Conservation (phyloP, 2,888 invertebrate species). For the Scelioninae gen. 2 region DNA sequence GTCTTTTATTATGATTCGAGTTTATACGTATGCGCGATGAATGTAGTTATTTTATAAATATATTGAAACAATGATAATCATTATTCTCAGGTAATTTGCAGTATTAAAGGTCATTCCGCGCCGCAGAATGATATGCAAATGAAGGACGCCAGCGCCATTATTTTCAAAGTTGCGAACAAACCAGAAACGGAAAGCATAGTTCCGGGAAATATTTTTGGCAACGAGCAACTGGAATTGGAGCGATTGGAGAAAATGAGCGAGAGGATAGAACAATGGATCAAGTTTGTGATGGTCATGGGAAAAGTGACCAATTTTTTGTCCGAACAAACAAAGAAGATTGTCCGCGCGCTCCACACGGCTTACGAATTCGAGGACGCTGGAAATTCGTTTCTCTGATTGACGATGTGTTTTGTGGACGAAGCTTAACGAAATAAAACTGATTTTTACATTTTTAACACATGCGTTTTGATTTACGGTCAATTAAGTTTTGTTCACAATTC, state of each 20-base stretch:
- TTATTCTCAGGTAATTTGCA: neutral
- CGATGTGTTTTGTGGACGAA: neutral
- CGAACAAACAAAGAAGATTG: slow-evolving; percentile 22
- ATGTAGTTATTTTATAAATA: neutral
- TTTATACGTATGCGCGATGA: too few species aligned
- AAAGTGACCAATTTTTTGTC: slow-evolving; percentile 43
- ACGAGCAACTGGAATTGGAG: slow-evolving; percentile 15
- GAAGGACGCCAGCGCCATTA: slow-evolving; percentile 12
- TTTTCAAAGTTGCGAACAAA: slow-evolving; percentile 6
- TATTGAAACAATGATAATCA: neutral
- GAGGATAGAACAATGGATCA: slow-evolving; percentile 26
- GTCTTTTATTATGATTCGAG: too few species aligned
- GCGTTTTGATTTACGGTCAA: too few species aligned
- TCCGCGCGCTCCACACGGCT: slow-evolving; percentile 29
- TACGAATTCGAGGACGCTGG: slow-evolving; percentile 38
- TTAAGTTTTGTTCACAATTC: too few species aligned
- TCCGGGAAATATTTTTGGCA: neutral
- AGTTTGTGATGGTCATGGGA: slow-evolving; percentile 31
- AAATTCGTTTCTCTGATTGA: slow-evolving; percentile 16
- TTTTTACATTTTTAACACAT: too few species aligned
- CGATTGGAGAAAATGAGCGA: slow-evolving; percentile 27
- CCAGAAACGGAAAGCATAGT: neutral
- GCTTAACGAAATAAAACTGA: too few species aligned
- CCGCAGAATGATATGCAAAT: neutral
- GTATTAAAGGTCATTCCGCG: neutral